A percentile compares a stretch with the other conserved stretches of the same genome.
Evolutionary conservation across 2,888 invertebrate species (phyloP).

Genomic region (Molorchus minor): DNA sequence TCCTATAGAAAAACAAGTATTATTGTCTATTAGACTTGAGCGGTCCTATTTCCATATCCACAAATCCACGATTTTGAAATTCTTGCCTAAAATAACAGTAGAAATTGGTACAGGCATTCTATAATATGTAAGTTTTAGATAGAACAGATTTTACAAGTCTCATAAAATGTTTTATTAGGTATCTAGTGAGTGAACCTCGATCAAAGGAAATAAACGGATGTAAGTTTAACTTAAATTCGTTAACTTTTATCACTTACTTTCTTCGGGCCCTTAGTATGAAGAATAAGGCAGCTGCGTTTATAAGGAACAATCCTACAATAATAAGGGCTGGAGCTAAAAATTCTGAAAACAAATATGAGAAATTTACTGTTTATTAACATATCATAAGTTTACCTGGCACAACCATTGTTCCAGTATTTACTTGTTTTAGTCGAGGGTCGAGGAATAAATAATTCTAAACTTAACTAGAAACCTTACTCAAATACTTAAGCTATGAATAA

Average conservation of each 20-base stretch:
- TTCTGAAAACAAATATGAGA: slow-evolving; percentile 64
- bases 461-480: too few species aligned
- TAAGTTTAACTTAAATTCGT: too few species aligned
- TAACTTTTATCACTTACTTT: slow-evolving; percentile 70
- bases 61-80: background rate
- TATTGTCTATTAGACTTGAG: slow-evolving; percentile 3
- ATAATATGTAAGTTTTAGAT: background rate
- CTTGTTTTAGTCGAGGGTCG: too few species aligned
- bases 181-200: background rate
- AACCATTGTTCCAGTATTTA: too few species aligned
- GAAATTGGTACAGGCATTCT: background rate
- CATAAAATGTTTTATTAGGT: background rate
- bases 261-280: slow-evolving; percentile 77
- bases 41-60: slow-evolving; percentile 6
- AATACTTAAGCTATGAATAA: too few species aligned
- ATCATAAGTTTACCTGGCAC: background rate
- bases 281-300: slow-evolving; percentile 77
- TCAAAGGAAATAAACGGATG: background rate
- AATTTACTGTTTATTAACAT: background rate
- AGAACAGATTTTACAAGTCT: background rate
- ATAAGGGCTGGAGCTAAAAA: slow-evolving; percentile 75
- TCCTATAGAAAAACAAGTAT: background rate
- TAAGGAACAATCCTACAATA: slow-evolving; percentile 75
- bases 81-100: slow-evolving; percentile 10
- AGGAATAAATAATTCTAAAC: too few species aligned